These are phyloP conservation scores for Nephrocerus scutellatus DNA, from an alignment of 2,888 invertebrate genomes.

Conservation along the genomic window DNA sequence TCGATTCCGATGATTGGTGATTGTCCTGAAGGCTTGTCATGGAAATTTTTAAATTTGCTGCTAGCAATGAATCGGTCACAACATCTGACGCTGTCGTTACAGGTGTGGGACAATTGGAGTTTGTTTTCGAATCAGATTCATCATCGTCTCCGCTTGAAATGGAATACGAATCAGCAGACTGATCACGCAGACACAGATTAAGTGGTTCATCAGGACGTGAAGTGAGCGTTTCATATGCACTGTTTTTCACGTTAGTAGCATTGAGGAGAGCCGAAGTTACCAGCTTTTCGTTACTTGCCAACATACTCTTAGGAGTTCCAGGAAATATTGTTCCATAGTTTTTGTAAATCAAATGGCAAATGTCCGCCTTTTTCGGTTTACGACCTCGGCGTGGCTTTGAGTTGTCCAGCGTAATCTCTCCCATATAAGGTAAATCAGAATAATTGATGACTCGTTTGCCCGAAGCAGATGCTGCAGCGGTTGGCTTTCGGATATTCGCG, in stretches of 20 bases:
- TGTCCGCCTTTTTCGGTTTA: constrained; percentile 88
- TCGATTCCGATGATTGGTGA: constrained; percentile 43
- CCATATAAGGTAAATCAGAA: constrained; percentile 84
- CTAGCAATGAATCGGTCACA: constrained; percentile 28
- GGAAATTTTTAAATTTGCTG: constrained; percentile 45
- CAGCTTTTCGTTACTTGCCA: constrained; percentile 50
- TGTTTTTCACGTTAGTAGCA: background rate
- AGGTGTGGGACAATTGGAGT: constrained; percentile 32
- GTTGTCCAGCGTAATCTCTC: constrained; percentile 83
- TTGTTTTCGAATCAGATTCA: constrained; percentile 21
- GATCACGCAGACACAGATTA: constrained; percentile 75
- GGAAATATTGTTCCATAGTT: constrained; percentile 84
- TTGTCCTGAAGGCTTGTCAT: constrained; percentile 47
- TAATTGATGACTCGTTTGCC: constrained; percentile 57
- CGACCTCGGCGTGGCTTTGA: constrained; percentile 78
- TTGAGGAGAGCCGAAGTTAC: background rate
- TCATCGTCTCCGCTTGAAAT: constrained; percentile 41
- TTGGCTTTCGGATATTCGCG: background rate
- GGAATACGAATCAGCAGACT: constrained; percentile 38
- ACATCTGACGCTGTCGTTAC: constrained; percentile 29
- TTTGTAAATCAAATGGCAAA: constrained; percentile 84
- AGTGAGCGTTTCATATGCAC: background rate
- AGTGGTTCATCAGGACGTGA: constrained; percentile 59
- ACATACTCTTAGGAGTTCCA: constrained; percentile 57
- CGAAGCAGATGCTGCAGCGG: constrained; percentile 23